Conservation (phyloP, 2,888 invertebrate genomes). For the Pseudococcus longispinus region DNA sequence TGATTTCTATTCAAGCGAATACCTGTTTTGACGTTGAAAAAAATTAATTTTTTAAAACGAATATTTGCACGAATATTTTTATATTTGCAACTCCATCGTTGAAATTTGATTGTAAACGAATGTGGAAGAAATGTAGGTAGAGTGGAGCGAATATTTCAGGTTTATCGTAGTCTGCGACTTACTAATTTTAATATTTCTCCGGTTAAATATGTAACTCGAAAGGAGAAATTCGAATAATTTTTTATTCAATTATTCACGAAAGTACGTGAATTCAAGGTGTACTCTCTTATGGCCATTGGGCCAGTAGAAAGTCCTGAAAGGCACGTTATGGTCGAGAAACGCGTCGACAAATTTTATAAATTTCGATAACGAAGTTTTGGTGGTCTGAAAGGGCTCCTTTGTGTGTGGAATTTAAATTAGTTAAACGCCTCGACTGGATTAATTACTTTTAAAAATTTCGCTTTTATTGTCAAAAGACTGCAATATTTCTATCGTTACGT, state of each 20-base stretch:
- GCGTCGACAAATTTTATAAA: neutral
- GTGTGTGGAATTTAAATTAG: neutral
- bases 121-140: neutral
- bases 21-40: neutral
- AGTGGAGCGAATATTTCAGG: neutral
- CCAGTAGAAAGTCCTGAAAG: neutral
- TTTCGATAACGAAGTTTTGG: neutral
- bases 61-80: neutral
- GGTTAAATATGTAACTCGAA: too few relatives aligned
- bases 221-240: neutral
- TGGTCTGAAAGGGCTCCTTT: neutral
- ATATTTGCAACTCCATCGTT: neutral
- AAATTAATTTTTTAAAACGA: conserved; percentile 3
- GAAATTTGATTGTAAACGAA: neutral
- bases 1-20: neutral
- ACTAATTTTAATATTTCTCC: neutral
- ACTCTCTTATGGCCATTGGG: neutral
- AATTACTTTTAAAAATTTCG: neutral
- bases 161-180: neutral
- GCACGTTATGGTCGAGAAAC: neutral
- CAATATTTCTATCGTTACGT: neutral
- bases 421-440: neutral
- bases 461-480: neutral
- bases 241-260: neutral
- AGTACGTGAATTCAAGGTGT: neutral